These are phyloP conservation scores for Belonocnema kinseyi DNA, from an alignment of 1,140 invertebrate species.

Conservation along the genomic window DNA sequence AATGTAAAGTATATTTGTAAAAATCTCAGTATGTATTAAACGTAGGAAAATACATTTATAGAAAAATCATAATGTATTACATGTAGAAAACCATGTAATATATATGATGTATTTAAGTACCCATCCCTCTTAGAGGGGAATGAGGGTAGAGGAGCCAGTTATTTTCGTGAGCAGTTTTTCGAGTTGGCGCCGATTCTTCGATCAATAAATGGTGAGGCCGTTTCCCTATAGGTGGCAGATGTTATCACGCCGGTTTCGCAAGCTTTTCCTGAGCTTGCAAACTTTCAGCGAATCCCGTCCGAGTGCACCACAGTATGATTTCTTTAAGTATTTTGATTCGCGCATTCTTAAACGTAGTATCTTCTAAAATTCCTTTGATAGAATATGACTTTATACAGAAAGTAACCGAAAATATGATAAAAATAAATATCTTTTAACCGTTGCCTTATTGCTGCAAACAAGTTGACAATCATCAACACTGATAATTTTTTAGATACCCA, in stretches of 20 bases:
- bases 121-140: not conserved
- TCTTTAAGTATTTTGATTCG: not conserved
- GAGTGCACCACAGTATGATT: constrained; percentile 55
- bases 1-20: too few relatives aligned
- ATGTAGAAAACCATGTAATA: too few relatives aligned
- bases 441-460: too few relatives aligned
- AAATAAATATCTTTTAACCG: too few relatives aligned
- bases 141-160: constrained; percentile 37
- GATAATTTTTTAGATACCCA: too few relatives aligned
- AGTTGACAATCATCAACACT: too few relatives aligned
- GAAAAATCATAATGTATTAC: too few relatives aligned
- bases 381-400: too few relatives aligned
- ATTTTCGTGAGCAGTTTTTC: constrained; percentile 50
- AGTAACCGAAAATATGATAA: too few relatives aligned
- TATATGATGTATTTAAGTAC: too few relatives aligned
- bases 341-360: not conserved
- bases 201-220: constrained; percentile 62
- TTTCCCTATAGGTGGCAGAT: constrained; percentile 65
- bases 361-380: not conserved
- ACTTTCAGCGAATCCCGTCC: constrained; percentile 48
- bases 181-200: constrained; percentile 67
- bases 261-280: constrained; percentile 42
- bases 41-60: too few relatives aligned
- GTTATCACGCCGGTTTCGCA: constrained; percentile 43
- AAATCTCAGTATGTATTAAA: too few relatives aligned